Base-by-base conservation (phyloP, 2,888 invertebrate species). In the Spialia ferax region DNA sequence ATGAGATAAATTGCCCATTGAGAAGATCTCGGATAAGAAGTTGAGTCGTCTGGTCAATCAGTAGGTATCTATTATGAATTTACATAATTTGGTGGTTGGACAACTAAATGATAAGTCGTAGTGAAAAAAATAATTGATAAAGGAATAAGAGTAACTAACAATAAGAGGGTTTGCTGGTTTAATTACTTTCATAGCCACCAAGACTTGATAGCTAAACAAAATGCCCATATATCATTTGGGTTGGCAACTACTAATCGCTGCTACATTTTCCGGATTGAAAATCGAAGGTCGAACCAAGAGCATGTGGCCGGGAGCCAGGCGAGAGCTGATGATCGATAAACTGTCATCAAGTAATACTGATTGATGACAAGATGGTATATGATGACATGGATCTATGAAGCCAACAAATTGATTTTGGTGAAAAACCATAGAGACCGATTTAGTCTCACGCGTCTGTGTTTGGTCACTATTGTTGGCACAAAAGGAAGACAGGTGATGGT, bases 261-360 rank as follows among this genome's bases (percentile, higher is more conserved):
- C 20, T 50, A 57, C 32, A 56, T 57, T 35, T 52, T 50, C 57
- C 64, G 32, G 35, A 52, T 38, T 4, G 35, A 59, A 20, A 52
- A 38, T 38, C 26, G 59, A 65, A 65, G 57, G 65, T 42, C 59
- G 22, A 13, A 50, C 5, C 11, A 22, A 35, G 10, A 20, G 35
- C 15, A 55, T 65, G 29, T 66, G 65, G 59, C 65, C n/a, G 38
- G 38, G 42, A 35, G 65, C 65, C 65, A 66, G 38, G 54, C 52
- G 13, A 52, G 52, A 42, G 26, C 13, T 20, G 59, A 66, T 52
- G 38, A 66, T 52, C 59, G 65, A 66, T 60, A 50, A 48, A 56
- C 59, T 65, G 59, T 59, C 48, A 22, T 52, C 65, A 52, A 59
- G 13, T 26, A 20, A 22, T n/a, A 38, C n/a, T 60, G 65, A 66